A percentile compares a stretch with the other conserved stretches of the same genome.
These are phyloP conservation scores for Phasia obesa DNA, from an alignment of 2,888 invertebrate genomes.

Conservation along the genomic window DNA sequence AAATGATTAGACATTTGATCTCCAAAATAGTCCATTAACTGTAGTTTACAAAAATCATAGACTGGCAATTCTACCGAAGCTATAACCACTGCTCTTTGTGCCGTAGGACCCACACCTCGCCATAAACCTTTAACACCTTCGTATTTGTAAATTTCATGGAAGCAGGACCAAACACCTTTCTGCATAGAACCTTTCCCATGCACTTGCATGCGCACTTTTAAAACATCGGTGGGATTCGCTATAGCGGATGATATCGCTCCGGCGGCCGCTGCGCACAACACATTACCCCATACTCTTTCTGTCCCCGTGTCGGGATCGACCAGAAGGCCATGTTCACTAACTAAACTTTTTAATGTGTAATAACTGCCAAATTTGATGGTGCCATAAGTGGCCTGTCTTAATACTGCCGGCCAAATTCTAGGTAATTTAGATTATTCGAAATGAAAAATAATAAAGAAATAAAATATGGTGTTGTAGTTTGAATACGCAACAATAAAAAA, in stretches of 20 bases:
- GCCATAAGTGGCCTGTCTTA: slow-evolving; percentile 97
- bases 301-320: slow-evolving; percentile 82
- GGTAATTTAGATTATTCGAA: slow-evolving; percentile 20
- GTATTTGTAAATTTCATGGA: slow-evolving; percentile 90
- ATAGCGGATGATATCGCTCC: slow-evolving; percentile 96
- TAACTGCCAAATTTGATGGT: slow-evolving; percentile 98
- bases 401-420: slow-evolving; percentile 95
- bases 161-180: slow-evolving; percentile 88
- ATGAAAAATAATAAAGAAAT: slow-evolving; percentile 3
- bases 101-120: slow-evolving; percentile 95
- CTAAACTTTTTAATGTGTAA: slow-evolving; percentile 91
- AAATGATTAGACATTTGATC: slow-evolving; percentile 94
- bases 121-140: slow-evolving; percentile 94
- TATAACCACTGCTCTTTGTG: slow-evolving; percentile 95
- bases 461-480: not conserved
- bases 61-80: slow-evolving; percentile 97
- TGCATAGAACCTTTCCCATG: slow-evolving; percentile 85
- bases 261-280: slow-evolving; percentile 88
- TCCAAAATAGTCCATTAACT: slow-evolving; percentile 87
- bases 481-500: too few species aligned
- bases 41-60: slow-evolving; percentile 94
- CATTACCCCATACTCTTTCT: slow-evolving; percentile 86
- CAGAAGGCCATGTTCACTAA: slow-evolving; percentile 84
- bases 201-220: slow-evolving; percentile 97
- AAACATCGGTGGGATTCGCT: slow-evolving; percentile 97